Base-by-base conservation (phyloP, 2,113 vertebrate genomes). In the Podarcis muralis region DNA sequence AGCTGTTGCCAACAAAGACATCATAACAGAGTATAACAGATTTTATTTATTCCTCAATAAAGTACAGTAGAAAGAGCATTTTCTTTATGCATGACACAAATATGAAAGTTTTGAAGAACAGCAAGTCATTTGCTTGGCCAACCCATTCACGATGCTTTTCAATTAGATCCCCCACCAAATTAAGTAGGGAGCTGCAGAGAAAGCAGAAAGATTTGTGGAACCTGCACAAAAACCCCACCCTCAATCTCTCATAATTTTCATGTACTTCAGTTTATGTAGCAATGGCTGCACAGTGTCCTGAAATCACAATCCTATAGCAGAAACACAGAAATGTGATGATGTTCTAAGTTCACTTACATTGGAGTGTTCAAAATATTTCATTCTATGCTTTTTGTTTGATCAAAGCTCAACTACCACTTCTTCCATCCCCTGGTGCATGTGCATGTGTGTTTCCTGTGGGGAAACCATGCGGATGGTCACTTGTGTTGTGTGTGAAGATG, bases 371-470 rank as follows among this genome's bases (percentile, higher is more conserved):
- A 78, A 94, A 65, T 0, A 0, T 40, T 88, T 91, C 68, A 62
- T 90, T 12, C 84, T 84, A 35, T 83, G 48, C 30, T 90, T 53
- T 83, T 89, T 0, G 25, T 6, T 9, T 32, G 89, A 85, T 35
- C 81, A 87, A 82, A 82, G 92, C 48, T 88, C 91, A 90, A 76
- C 77, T 93, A 35, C 20, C 16, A 88, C 83, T 85, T 9, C 75
- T 4, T 12, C 75, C 16, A 15, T 5, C 6, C 16, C 43, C 78
- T 27, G 35, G 91, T 11, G 9, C 48, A 48, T 48, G 48, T 48
- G 48, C 18, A 30, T 23, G 40, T 86, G 78, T 94, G 96, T 93
- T 90, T 69, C 82, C 90, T 87, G 1, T 18, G 93, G 91, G 92
- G 91, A 92, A 94, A 25, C 6, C 43, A 48, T n/a, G 72, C 84